A percentile compares a stretch with the other conserved stretches of the same genome.
These are phyloP conservation scores for Conopomorpha cramerella DNA, from an alignment of 1,140 invertebrate species.

Conservation along the genomic window DNA sequence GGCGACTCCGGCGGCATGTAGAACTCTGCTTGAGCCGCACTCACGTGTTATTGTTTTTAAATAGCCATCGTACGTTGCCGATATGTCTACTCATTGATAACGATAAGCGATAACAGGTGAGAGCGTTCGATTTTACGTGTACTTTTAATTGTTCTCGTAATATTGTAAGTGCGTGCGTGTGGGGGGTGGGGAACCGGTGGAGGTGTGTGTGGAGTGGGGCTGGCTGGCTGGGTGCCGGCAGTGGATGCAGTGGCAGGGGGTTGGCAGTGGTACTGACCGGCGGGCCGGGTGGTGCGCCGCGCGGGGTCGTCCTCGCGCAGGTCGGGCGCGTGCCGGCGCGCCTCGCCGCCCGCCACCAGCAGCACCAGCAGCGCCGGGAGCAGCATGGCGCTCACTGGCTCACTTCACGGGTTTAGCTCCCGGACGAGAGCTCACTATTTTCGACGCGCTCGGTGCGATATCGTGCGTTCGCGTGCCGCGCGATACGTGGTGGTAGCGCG, in stretches of 20 bases:
- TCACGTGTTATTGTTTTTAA: conserved; percentile 56
- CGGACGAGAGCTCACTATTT: conserved; percentile 49
- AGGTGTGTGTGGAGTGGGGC: not conserved
- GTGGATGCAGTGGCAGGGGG: not conserved
- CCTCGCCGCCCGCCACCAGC: conserved; percentile 23
- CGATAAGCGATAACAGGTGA: conserved; percentile 13
- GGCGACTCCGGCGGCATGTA: conserved; percentile 23
- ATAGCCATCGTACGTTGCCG: conserved; percentile 19
- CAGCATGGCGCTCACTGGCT: conserved; percentile 30
- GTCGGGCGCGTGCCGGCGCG: conserved; percentile 40
- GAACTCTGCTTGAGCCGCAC: conserved; percentile 18
- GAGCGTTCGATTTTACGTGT: conserved; percentile 12
- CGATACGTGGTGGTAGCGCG: conserved; percentile 26
- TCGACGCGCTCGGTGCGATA: conserved; percentile 25
- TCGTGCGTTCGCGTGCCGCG: conserved; percentile 18
- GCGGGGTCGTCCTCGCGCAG: conserved; percentile 49
- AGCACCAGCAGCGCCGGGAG: conserved; percentile 31
- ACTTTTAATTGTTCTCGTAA: conserved; percentile 21
- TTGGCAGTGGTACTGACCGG: conserved; percentile 25
- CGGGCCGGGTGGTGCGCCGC: conserved; percentile 38
- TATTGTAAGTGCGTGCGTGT: too few relatives aligned
- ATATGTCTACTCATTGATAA: conserved; percentile 32
- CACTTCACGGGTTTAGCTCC: conserved; percentile 24
- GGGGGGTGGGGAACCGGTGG: too few relatives aligned
- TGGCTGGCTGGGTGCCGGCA: too few relatives aligned